Percentiles rank a stretch among this genome's conserved stretches.
Conservation (phyloP, 2,113 vertebrate species). For the Ceuthmochares aereus region DNA sequence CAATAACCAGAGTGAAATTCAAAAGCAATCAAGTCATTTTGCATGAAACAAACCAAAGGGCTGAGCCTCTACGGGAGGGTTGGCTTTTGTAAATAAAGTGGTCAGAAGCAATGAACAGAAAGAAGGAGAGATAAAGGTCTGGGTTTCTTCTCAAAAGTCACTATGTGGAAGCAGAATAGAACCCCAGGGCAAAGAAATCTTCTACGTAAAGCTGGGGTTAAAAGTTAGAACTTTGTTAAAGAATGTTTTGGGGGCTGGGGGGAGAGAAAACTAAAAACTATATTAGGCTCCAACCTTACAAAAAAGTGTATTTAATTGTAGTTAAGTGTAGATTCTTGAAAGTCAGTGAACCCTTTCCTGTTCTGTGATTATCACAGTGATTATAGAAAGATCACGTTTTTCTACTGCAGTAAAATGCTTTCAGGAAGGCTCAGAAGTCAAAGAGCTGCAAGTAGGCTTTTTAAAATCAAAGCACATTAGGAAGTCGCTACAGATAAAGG, state of each 20-base stretch:
- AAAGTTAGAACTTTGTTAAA: neutral
- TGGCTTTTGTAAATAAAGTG: constrained; percentile 32
- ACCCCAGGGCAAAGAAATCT: constrained; percentile 8
- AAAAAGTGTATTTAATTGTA: neutral
- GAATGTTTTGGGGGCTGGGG: neutral
- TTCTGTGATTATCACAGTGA: constrained; percentile 11
- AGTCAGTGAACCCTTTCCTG: neutral
- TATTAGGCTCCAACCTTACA: neutral
- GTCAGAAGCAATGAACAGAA: neutral
- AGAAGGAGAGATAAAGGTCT: constrained; percentile 10
- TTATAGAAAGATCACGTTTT: constrained; percentile 37
- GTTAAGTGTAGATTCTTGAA: neutral
- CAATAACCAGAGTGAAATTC: constrained; percentile 42
- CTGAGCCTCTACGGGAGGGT: constrained; percentile 33
- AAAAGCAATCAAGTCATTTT: constrained; percentile 54
- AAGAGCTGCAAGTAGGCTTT: constrained; percentile 40
- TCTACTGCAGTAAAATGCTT: constrained; percentile 38
- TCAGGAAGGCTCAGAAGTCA: constrained; percentile 37
- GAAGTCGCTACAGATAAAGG: constrained; percentile 8
- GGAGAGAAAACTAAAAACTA: constrained; percentile 1
- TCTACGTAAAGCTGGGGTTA: neutral
- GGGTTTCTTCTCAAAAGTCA: neutral
- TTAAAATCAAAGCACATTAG: constrained; percentile 38
- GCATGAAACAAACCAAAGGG: constrained; percentile 36
- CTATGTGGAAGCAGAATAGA: neutral